phyloP scores from a whole-genome alignment of 2,113 vertebrate species.

The Mugil cephalus region DNA sequence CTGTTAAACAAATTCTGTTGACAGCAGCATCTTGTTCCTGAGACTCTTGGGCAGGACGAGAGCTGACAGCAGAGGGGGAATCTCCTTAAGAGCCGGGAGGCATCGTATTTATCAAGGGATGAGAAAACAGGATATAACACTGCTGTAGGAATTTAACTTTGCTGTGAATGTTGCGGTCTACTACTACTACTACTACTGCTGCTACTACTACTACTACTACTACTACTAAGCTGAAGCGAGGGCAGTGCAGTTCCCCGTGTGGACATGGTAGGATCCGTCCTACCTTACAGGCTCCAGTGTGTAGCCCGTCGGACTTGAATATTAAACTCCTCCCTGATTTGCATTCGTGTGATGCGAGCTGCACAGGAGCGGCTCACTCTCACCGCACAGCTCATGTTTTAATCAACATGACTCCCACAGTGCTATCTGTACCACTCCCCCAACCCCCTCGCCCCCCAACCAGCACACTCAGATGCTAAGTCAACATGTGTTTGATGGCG shows the following conservation, averaged over 20 bases:
- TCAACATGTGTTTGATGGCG: constrained; percentile 55
- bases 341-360: constrained; percentile 68
- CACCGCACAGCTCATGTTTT: constrained; percentile 71
- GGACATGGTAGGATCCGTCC: constrained; percentile 21
- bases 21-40: constrained; percentile 31
- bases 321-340: constrained; percentile 74
- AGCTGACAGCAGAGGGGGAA: constrained; percentile 49
- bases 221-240: constrained; percentile 12
- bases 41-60: constrained; percentile 53
- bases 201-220: constrained; percentile 40
- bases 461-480: constrained; percentile 13
- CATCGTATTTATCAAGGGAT: constrained; percentile 39
- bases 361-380: constrained; percentile 51
- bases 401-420: constrained; percentile 54
- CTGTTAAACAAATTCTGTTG: constrained; percentile 32
- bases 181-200: constrained; percentile 32
- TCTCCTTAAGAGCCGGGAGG: constrained; percentile 54
- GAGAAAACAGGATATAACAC: constrained; percentile 31
- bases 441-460: not conserved
- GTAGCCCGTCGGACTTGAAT: constrained; percentile 67
- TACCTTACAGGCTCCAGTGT: constrained; percentile 38
- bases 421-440: constrained; percentile 37
- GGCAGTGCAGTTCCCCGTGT: constrained; percentile 25
- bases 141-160: constrained; percentile 33
- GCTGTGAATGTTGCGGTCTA: constrained; percentile 32